Percentiles rank a stretch among this genome's conserved stretches.
phyloP scores from a whole-genome alignment of 2,888 invertebrate species.

The Hirtodrosophila duncani region DNA sequence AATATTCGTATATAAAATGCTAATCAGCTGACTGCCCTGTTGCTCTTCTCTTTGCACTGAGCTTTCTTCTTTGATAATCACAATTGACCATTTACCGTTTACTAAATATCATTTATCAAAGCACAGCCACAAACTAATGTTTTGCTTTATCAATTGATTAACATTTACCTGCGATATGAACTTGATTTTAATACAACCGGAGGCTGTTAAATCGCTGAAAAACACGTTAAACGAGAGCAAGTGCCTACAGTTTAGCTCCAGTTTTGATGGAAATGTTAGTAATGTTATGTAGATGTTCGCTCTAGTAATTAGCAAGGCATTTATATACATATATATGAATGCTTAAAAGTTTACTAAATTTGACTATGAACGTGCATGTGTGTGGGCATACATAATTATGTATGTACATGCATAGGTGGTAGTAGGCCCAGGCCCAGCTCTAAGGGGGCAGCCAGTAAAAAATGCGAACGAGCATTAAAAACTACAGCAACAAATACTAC shows the following conservation, averaged over 20 bases:
- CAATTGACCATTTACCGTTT: too few species aligned
- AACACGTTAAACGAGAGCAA: constrained; percentile 28
- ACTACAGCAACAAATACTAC: constrained; percentile 19
- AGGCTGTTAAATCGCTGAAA: constrained; percentile 38
- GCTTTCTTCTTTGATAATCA: too few species aligned
- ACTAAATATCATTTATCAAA: constrained; percentile 29
- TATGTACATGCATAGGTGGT: not conserved
- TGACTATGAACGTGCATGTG: too few species aligned
- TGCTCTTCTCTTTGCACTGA: constrained; percentile 1
- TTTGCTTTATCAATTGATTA: constrained; percentile 63
- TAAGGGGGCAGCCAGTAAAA: constrained; percentile 18
- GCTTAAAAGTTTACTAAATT: too few species aligned
- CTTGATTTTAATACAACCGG: constrained; percentile 57
- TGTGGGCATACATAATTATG: not conserved
- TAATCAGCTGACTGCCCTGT: constrained; percentile 45
- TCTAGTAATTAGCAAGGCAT: too few species aligned
- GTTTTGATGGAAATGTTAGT: too few species aligned
- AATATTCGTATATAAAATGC: constrained; percentile 47
- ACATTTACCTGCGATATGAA: constrained; percentile 55
- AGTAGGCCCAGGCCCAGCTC: too few species aligned
- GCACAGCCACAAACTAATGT: constrained; percentile 26
- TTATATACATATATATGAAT: too few species aligned
- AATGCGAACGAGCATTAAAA: not conserved
- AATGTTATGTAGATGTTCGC: too few species aligned
- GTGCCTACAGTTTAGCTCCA: too few species aligned